Evolutionary conservation across 1,140 invertebrate genomes (phyloP), one percentile per base, ranked within the genome.

Genomic region (Sarcophaga peregrina): DNA sequence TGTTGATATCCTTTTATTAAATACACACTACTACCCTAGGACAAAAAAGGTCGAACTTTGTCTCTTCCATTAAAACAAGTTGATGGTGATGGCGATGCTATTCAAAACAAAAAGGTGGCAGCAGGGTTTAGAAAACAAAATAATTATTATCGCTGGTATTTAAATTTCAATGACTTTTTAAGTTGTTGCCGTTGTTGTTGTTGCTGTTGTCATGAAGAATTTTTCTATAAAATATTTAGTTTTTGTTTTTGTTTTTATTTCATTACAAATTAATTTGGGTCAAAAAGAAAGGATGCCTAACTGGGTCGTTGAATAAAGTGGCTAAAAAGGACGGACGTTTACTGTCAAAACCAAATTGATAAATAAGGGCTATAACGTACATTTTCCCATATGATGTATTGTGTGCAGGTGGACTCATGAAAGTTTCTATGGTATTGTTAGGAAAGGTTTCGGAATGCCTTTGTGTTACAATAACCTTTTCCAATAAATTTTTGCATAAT

Each of bases 361-460:
- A 68, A 68, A 68, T 68, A 68, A 68, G 62, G 62, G 62, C 62
- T 68, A 68, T 68, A 68, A 58, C 7, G 54, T 68, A 68, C 8
- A 68, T 20, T 5, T 20, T 5, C n/a, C 20, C 20, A 25, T 9
- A n/a, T 25, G 62, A n/a, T 17, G 7, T 68, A n/a, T 68, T 0
- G n/a, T 25, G 17, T 68, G 8, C 10, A 8, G 7, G 17, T 9
- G 17, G 15, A 6, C n/a, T 13, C 3, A n/a, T 1, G n/a, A 7
- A 58, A 15, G 15, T 5, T 6, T 7, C 15, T 5, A n/a, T 13
- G 54, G 13, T 58, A n/a, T n/a, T 58, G 54, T 58, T 58, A 13
- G n/a, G 54, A 58, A 58, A n/a, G 54, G 15, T 58, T 58, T 58
- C n/a, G 54, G 25, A n/a, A 58, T n/a, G 5, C 54, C 1, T n/a